phyloP scores from a whole-genome alignment of 2,888 invertebrate species.

The Icerya purchasi region DNA sequence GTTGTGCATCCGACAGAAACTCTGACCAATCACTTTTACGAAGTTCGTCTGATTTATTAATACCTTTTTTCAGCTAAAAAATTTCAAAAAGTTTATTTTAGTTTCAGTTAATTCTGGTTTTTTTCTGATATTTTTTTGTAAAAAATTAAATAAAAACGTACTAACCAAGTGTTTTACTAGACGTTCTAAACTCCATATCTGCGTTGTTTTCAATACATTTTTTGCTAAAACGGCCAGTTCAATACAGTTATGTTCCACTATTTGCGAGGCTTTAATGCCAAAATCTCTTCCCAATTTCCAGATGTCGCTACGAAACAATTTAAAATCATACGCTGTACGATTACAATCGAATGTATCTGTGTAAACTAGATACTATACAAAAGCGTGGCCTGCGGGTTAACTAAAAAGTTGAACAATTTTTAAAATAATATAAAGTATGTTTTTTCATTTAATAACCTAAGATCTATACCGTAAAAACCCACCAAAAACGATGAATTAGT shows the following conservation, averaged over 20 bases:
- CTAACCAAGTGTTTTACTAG: conserved; percentile 33
- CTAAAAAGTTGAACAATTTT: too few species aligned
- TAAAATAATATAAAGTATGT: too few species aligned
- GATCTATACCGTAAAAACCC: too few species aligned
- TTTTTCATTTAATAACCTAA: too few species aligned
- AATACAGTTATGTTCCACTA: conserved; percentile 34
- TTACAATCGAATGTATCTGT: too few species aligned
- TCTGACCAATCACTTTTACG: conserved; percentile 10
- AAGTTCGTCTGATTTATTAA: conserved; percentile 9
- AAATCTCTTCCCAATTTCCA: conserved; percentile 40
- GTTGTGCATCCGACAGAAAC: conserved; percentile 26
- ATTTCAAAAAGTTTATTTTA: too few species aligned
- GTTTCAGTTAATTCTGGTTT: too few species aligned
- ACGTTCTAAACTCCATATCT: conserved; percentile 38
- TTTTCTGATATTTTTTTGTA: too few species aligned
- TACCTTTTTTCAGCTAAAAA: conserved; percentile 9
- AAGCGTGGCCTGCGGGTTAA: too few species aligned
- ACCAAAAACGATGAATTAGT: too few species aligned
- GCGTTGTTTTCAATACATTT: conserved; percentile 27
- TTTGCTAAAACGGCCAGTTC: conserved; percentile 37
- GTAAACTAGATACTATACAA: too few species aligned
- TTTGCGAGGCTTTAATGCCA: conserved; percentile 29
- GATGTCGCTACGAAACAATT: conserved; percentile 34
- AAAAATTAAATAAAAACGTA: neutral
- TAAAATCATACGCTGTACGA: too few species aligned